Base-by-base conservation (phyloP, 92 coral and sea anemone genomes). In the Epizoanthus stellaris region DNA sequence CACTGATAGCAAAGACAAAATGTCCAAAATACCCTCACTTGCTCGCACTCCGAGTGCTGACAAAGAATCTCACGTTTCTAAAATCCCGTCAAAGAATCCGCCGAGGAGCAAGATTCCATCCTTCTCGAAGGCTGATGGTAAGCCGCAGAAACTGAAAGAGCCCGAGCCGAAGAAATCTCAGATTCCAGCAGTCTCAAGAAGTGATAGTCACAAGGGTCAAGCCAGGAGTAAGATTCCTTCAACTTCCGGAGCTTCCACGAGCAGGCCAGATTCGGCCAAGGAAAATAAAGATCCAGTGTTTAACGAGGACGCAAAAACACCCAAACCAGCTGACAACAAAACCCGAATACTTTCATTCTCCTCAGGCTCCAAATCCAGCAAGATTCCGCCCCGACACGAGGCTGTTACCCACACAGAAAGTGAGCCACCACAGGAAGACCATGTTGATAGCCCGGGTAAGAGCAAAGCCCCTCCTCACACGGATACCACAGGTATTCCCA, bases 21-120 rank as follows among this genome's bases (percentile, higher is more conserved):
- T 94, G 98, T 94, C 98, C 14, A 94, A 94, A 84, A 94, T 94
- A 42, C 98, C 98, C 11, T 93, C 98, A 13, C 95, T 91, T 4
- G 85, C 76, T 56, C 92, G 92, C 42, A 74, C 88, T 21, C 88
- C 89, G 63, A 80, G 77, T 81, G 60, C 62, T 14, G 92, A 79
- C 15, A 89, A 88, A 77, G 11, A 85, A 63, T 70, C 92, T 11
- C 89, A 69, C 47, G 38, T 69, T 42, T 92, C 95, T n/a, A 88
- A 90, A 84, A 90, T 94, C 23, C 95, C 98, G 19, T 94, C 94
- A 17, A 90, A 85, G 39, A 73, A 88, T 23, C 92, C 98, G 38
- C 95, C 98, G 2, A 88, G 59, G 84, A 94, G 98, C 67, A 94
- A 90, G 77, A 94, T 94, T 64, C 98, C 98, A 21, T 94, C 98